phyloP scores from a whole-genome alignment of 2,797 vertebrate species.

The Takifugu rubripes region DNA sequence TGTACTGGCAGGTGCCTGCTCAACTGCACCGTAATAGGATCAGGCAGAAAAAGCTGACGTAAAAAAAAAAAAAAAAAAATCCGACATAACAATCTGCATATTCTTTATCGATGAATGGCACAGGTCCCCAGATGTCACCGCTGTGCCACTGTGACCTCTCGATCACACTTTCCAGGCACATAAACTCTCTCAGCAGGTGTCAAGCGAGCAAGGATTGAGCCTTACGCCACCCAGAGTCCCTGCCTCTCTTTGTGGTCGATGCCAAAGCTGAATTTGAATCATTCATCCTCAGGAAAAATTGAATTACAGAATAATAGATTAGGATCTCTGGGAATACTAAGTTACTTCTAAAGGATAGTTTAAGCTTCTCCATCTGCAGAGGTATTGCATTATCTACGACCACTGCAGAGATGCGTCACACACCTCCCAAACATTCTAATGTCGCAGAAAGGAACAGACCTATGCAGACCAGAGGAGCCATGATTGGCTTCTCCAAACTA shows the following conservation, averaged over 20 bases:
- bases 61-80: slow-evolving; percentile 66
- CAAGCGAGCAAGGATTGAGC: slow-evolving; percentile 57
- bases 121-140: slow-evolving; percentile 67
- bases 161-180: slow-evolving; percentile 40
- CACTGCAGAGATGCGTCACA: no score
- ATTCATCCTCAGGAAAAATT: no score
- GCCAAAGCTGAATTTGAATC: no score
- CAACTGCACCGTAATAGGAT: slow-evolving; percentile 64
- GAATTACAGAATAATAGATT: no score
- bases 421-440: no score
- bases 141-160: slow-evolving; percentile 51
- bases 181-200: slow-evolving; percentile 56
- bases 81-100: slow-evolving; percentile 70
- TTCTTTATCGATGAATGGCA: slow-evolving; percentile 69
- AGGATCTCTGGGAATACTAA: no score
- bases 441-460: no score
- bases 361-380: no score
- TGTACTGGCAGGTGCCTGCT: slow-evolving; percentile 59
- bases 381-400: no score
- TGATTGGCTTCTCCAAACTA: no score
- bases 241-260: slow-evolving; percentile 17
- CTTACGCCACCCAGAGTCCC: slow-evolving; percentile 48
- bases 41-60: slow-evolving; percentile 67
- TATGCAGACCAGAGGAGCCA: no score
- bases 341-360: no score